Percentiles rank a stretch among this genome's conserved stretches.
Conservation (phyloP, 1,140 invertebrate species). For the Heliothis subflexa region DNA sequence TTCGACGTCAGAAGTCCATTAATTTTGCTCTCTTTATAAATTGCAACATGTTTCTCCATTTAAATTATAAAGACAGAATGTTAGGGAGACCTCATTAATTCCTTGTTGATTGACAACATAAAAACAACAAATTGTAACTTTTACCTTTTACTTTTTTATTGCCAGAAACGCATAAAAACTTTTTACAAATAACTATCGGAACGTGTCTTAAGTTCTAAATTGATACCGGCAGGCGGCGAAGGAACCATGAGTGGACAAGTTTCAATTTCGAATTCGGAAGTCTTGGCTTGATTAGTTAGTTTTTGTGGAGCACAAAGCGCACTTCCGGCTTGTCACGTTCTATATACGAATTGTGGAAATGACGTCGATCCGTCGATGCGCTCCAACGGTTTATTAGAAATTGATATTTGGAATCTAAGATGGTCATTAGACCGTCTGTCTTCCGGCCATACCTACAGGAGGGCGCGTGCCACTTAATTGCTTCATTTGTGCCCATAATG, state of each 20-base stretch:
- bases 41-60: not conserved
- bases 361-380: slow-evolving; percentile 73
- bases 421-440: slow-evolving; percentile 81
- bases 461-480: slow-evolving; percentile 81
- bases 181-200: slow-evolving; percentile 20
- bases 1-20: too few species aligned
- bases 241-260: slow-evolving; percentile 70
- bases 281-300: slow-evolving; percentile 80
- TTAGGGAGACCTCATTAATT: slow-evolving; percentile 16
- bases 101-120: not conserved
- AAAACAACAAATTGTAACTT: slow-evolving; percentile 25
- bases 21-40: too few species aligned
- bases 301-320: slow-evolving; percentile 71
- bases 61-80: not conserved
- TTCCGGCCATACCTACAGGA: slow-evolving; percentile 71
- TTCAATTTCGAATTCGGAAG: slow-evolving; percentile 71
- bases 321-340: slow-evolving; percentile 71
- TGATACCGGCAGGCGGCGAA: slow-evolving; percentile 43
- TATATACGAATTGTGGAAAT: slow-evolving; percentile 63
- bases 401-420: slow-evolving; percentile 83
- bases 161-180: slow-evolving; percentile 6
- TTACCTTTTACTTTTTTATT: slow-evolving; percentile 24
- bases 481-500: slow-evolving; percentile 82
- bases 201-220: slow-evolving; percentile 40
- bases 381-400: slow-evolving; percentile 75